Conservation (phyloP, 2,888 invertebrate species). For the Drosophila borealis region DNA sequence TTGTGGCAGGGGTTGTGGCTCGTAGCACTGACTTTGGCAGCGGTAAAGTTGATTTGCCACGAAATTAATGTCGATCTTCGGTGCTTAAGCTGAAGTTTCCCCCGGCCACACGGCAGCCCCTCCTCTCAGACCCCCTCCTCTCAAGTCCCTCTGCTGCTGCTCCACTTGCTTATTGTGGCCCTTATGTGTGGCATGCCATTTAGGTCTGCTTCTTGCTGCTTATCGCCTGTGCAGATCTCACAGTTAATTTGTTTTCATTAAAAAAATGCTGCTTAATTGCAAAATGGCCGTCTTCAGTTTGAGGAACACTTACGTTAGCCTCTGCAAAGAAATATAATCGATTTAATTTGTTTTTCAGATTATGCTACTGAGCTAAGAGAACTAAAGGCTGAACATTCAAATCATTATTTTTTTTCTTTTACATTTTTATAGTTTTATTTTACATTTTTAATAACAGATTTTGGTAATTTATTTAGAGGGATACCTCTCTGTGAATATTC, state of each 20-base stretch:
- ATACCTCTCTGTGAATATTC: too few relatives aligned
- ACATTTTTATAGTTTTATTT: too few relatives aligned
- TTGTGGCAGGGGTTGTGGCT: neutral
- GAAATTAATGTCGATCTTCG: conserved; percentile 77
- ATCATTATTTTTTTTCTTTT: too few relatives aligned
- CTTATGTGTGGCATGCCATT: conserved; percentile 45
- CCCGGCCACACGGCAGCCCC: conserved; percentile 8
- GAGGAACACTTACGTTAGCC: conserved; percentile 1
- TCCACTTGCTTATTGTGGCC: conserved; percentile 1
- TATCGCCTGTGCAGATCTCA: conserved; percentile 70
- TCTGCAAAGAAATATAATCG: conserved; percentile 1
- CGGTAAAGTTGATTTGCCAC: conserved; percentile 76
- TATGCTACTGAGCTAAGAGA: too few relatives aligned
- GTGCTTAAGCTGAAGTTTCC: conserved; percentile 20
- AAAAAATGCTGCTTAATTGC: conserved; percentile 39
- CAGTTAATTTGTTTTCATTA: conserved; percentile 81
- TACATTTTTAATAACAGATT: too few relatives aligned
- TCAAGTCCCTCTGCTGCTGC: neutral
- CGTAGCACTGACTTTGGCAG: conserved; percentile 9
- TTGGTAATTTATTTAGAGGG: too few relatives aligned
- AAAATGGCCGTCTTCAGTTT: conserved; percentile 29
- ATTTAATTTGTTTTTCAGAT: neutral
- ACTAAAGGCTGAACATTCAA: too few relatives aligned
- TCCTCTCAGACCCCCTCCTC: neutral
- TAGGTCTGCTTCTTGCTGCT: conserved; percentile 24